A percentile compares a stretch with the other conserved stretches of the same genome.
Conservation (phyloP, 2,797 vertebrate species). For the Brachymystax lenok region DNA sequence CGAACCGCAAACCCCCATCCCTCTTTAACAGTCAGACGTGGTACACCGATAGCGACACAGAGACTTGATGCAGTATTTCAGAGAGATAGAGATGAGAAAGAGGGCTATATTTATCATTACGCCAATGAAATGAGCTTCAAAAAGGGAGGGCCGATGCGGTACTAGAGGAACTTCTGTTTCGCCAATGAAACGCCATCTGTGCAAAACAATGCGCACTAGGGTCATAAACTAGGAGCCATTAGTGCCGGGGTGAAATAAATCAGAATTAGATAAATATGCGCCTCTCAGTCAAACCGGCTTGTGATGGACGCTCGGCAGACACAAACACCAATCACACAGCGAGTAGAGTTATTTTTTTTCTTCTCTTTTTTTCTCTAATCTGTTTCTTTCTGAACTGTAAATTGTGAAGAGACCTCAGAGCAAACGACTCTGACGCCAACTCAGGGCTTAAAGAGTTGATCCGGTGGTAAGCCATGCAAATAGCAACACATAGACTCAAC, state of each 20-base stretch:
- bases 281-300: slow-evolving; percentile 65
- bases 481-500: slow-evolving; percentile 67
- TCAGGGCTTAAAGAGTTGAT: slow-evolving; percentile 68
- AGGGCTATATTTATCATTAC: slow-evolving; percentile 84
- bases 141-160: slow-evolving; percentile 73
- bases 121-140: slow-evolving; percentile 80
- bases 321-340: slow-evolving; percentile 63
- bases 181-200: slow-evolving; percentile 75
- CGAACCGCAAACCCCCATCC: slow-evolving; percentile 37
- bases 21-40: neutral
- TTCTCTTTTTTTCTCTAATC: slow-evolving; percentile 26
- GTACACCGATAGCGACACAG: slow-evolving; percentile 15
- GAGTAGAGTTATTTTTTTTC: neutral
- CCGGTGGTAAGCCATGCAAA: slow-evolving; percentile 68
- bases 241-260: slow-evolving; percentile 69
- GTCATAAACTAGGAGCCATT: slow-evolving; percentile 76
- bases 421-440: slow-evolving; percentile 54
- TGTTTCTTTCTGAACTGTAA: slow-evolving; percentile 55
- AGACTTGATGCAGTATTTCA: slow-evolving; percentile 78
- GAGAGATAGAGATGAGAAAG: slow-evolving; percentile 72
- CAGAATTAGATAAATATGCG: slow-evolving; percentile 76
- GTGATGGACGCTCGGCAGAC: slow-evolving; percentile 63
- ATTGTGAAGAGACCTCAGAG: slow-evolving; percentile 59
- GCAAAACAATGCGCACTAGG: slow-evolving; percentile 70
- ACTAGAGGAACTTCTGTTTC: slow-evolving; percentile 66